Conservation (phyloP, 2,113 vertebrate genomes). For the Condylura cristata region DNA sequence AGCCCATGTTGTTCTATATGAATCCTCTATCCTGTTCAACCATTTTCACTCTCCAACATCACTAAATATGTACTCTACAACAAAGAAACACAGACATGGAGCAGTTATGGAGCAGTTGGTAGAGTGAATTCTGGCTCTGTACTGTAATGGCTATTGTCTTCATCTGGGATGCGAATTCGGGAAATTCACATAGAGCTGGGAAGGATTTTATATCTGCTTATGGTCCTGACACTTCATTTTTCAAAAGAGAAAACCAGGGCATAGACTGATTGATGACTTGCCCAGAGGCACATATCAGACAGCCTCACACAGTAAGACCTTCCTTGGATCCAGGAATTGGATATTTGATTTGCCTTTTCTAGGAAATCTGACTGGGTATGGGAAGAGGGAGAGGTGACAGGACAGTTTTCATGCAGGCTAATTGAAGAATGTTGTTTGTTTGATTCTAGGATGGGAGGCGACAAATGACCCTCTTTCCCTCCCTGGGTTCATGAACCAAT, state of each 20-base stretch:
- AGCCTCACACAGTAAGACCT: neutral
- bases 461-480: neutral
- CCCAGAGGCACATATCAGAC: neutral
- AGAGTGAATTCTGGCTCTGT: neutral
- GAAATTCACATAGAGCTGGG: neutral
- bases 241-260: neutral
- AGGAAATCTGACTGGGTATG: neutral
- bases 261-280: neutral
- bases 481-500: neutral
- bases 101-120: neutral
- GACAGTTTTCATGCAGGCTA: neutral
- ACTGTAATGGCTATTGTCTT: neutral
- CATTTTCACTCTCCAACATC: neutral
- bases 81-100: neutral
- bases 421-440: neutral
- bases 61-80: neutral
- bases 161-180: neutral
- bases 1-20: conserved; percentile 27
- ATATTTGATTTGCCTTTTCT: neutral
- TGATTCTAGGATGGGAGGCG: neutral
- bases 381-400: neutral
- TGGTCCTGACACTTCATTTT: neutral
- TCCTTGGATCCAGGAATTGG: neutral
- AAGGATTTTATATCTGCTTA: neutral
- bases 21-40: conserved; percentile 1